Base-by-base conservation (phyloP, 2,888 invertebrate species). In the Oscheius myriophilus region DNA sequence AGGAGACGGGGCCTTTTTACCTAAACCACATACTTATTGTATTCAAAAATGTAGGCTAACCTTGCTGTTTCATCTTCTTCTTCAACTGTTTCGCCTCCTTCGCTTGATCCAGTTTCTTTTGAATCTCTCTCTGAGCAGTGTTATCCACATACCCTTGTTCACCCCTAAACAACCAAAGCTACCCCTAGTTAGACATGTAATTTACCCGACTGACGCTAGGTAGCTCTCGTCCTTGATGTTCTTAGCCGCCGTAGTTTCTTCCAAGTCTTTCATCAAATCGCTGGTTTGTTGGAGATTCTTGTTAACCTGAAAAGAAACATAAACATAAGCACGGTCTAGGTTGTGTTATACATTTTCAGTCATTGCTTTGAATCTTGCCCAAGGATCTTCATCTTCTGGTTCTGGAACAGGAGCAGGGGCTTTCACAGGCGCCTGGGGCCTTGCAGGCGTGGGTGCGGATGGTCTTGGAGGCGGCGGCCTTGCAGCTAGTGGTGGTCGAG, bases 351-450 rank as follows among this genome's bases (percentile, higher is more conserved):
- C 83, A 64, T 81, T 81, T 55, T 82, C 84, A 9, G 82, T 84
- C 85, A 85, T 86, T 53, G 80, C 72, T 55, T 84, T 82, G 70
- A 85, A 85, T 39, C 78, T 69, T 12, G 84, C 79, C 85, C 85
- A 85, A 7, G 85, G 80, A 62, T 85, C 85, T 68, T 85, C 85
- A 62, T 85, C 84, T 62, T 70, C 61, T 21, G 58, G 58, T 21
- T 39, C 58, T 14, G 58, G 58, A 16, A 25, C 43, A 12, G 59
- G 23, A 21, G 59, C 49, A 6, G 58, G 58, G 25, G 58, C 43
- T 1, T 42, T 23, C 39, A n/a, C n/a, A n/a, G 26, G 58, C 25
- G 65, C 61, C 49, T 71, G 67, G 18, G 51, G 55, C 16, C 68
- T 64, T 2, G 49, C 43, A 12, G 67, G 70, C 49, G 72, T 74